These are phyloP conservation scores for Phylloscopus trochiloides DNA, from an alignment of 2,113 vertebrate genomes.

Conservation along the genomic window DNA sequence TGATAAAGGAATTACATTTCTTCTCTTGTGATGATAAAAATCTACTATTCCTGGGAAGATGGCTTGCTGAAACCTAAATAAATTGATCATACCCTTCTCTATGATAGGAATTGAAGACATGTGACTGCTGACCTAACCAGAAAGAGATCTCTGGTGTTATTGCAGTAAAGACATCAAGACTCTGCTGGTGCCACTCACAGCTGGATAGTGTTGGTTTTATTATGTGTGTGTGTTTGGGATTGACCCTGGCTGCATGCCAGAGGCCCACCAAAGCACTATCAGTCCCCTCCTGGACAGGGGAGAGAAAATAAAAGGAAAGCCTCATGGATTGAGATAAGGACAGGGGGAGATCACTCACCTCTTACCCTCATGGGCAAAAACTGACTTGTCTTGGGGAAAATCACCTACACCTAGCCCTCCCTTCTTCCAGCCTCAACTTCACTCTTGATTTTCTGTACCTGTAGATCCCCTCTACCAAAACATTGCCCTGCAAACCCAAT, in stretches of 20 bases:
- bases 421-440: not conserved
- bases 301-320: not conserved
- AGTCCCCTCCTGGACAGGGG: not conserved
- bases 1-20: slow-evolving; percentile 35
- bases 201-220: not conserved
- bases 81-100: not conserved
- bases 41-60: slow-evolving; percentile 18
- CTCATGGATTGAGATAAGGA: not conserved
- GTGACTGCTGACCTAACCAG: not conserved
- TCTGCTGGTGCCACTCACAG: not conserved
- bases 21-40: slow-evolving; percentile 17
- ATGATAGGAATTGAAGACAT: not conserved
- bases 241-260: not conserved
- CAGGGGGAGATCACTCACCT: not conserved
- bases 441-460: not conserved
- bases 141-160: not conserved
- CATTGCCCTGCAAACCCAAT: not conserved
- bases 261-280: not conserved
- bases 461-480: not conserved
- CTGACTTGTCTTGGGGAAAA: not conserved
- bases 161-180: not conserved
- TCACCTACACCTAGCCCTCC: not conserved
- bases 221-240: not conserved
- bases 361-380: not conserved
- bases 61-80: slow-evolving; percentile 24